phyloP scores from a whole-genome alignment of 2,888 invertebrate species.

The Euzophera pinguis region DNA sequence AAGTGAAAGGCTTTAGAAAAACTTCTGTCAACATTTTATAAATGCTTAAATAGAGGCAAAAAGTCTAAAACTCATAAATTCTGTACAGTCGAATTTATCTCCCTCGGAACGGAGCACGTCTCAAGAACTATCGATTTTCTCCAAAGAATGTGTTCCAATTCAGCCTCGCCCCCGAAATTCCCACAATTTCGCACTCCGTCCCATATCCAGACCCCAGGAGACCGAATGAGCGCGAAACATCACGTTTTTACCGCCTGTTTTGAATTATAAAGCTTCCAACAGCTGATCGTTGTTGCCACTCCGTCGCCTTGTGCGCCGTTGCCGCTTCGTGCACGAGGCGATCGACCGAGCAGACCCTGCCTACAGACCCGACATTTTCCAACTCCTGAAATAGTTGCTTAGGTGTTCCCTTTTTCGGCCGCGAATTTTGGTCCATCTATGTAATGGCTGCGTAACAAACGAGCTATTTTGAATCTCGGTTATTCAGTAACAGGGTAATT shows the following conservation, averaged over 20 bases:
- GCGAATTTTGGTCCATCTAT: constrained; percentile 15
- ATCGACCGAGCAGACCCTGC: constrained; percentile 63
- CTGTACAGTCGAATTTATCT: not conserved
- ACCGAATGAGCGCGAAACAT: constrained; percentile 32
- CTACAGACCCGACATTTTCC: constrained; percentile 49
- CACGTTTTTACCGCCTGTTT: constrained; percentile 68
- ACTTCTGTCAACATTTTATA: no score
- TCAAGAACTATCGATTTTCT: constrained; percentile 9
- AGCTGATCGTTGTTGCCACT: constrained; percentile 69
- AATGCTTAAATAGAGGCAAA: no score
- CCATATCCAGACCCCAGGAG: constrained; percentile 33
- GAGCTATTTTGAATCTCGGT: constrained; percentile 12
- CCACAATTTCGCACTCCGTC: constrained; percentile 28
- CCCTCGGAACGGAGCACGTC: not conserved
- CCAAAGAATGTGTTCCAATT: constrained; percentile 4
- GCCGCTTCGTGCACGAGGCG: constrained; percentile 56
- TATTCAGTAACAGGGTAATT: not conserved
- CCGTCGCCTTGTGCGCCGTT: constrained; percentile 46
- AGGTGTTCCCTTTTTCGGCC: constrained; percentile 35
- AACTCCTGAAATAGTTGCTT: constrained; percentile 53
- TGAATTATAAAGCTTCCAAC: constrained; percentile 67
- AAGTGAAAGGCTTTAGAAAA: no score
- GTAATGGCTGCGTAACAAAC: constrained; percentile 14
- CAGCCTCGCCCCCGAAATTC: not conserved
- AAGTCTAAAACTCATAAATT: not conserved